Evolutionary conservation across 2,113 vertebrate species (phyloP), one percentile per base, ranked within the genome.

Genomic region (Oenanthe melanoleuca): DNA sequence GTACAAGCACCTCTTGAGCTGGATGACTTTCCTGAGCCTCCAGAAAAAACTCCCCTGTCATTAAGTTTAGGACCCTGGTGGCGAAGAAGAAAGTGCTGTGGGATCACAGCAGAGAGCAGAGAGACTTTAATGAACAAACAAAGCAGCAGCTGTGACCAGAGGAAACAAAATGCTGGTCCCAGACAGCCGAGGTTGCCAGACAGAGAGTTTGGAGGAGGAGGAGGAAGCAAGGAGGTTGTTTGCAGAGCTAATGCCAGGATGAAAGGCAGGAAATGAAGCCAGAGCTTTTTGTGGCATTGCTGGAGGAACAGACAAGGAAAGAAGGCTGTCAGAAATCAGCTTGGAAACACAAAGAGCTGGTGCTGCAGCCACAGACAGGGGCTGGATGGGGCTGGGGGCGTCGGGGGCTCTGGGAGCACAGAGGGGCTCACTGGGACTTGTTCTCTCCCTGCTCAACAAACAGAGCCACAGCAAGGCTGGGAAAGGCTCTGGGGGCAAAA

Each of bases 1-100:
- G 86, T 86, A 88, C 67, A 90, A 95, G 88, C 67, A 92, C 83
- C 85, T 93, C 94, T 94, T 67, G 75, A 92, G 95, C 75, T 86
- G 80, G 64, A 59, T 86, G 88, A 64, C 81, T 78, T 86, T 83
- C 47, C n/a, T 21, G 60, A 84, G 65, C 29, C 69, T 80, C 47
- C 59, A 52, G 82, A 60, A 78, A 66, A 61, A 93, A 65, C 88
- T 93, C 94, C 96, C 80, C 40, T 47, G 40, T 66, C 60, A 63
- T 93, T 80, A 84, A 80, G 64, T 80, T 86, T 83, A 91, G 77
- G 88, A 25, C 56, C 55, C 52, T 83, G 72, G 52, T 80, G 78
- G 83, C 31, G 18, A 60, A 88, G 80, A 86, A 89, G 79, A 88
- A 86, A 95, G 88, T 15, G 38, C 37, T 57, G 56, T 5, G 55